These are phyloP conservation scores for Andrena haemorrhoa DNA, from an alignment of 2,888 invertebrate genomes.

Conservation along the genomic window DNA sequence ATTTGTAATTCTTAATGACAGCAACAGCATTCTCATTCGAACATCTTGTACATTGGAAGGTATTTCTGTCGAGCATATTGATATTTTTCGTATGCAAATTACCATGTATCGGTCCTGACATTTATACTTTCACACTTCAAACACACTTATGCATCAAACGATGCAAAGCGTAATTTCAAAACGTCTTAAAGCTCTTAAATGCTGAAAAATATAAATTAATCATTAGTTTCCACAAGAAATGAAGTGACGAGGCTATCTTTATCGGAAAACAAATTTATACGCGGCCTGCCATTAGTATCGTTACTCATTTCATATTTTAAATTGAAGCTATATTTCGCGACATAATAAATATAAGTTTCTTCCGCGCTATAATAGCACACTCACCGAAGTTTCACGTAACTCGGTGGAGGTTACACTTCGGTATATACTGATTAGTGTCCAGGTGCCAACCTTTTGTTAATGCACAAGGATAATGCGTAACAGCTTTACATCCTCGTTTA, in stretches of 20 bases:
- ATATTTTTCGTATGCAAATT: slow-evolving; percentile 67
- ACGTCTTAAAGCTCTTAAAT: slow-evolving; percentile 59
- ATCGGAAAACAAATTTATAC: slow-evolving; percentile 64
- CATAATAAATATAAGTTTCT: slow-evolving; percentile 55
- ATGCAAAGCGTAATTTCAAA: slow-evolving; percentile 67
- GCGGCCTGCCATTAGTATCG: slow-evolving; percentile 60
- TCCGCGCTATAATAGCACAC: slow-evolving; percentile 64
- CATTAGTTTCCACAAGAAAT: slow-evolving; percentile 23
- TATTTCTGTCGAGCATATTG: slow-evolving; percentile 73
- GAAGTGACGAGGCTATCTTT: slow-evolving; percentile 50
- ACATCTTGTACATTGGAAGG: slow-evolving; percentile 75
- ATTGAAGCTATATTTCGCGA: slow-evolving; percentile 61
- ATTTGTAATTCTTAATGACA: slow-evolving; percentile 58
- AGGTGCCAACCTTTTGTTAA: slow-evolving; percentile 83
- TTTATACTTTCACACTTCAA: slow-evolving; percentile 66
- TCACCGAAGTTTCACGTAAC: slow-evolving; percentile 81
- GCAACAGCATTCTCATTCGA: slow-evolving; percentile 64
- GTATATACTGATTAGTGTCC: slow-evolving; percentile 82
- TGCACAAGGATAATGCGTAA: slow-evolving; percentile 85
- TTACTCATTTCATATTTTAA: slow-evolving; percentile 61
- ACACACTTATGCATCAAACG: slow-evolving; percentile 63
- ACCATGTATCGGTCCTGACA: slow-evolving; percentile 58
- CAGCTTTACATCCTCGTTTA: slow-evolving; percentile 83
- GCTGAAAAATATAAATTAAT: slow-evolving; percentile 61
- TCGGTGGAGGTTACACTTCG: slow-evolving; percentile 82